phyloP scores from a whole-genome alignment of 2,797 vertebrate genomes.

The Cyclopterus lumpus region DNA sequence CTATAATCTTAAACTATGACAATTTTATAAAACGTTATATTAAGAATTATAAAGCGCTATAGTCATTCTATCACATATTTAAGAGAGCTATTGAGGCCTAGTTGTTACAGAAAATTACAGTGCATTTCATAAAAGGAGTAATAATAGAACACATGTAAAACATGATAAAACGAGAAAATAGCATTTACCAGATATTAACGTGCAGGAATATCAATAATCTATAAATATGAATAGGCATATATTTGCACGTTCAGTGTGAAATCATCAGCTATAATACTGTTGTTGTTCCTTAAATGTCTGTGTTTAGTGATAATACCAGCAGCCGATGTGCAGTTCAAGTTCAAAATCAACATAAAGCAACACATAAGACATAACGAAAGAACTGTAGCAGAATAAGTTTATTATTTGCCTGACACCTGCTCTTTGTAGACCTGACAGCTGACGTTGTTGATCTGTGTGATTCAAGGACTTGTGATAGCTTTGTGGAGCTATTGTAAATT shows the following conservation, averaged over 20 bases:
- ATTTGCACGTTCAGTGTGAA: not conserved
- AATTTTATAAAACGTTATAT: not conserved
- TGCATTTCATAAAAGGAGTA: not conserved
- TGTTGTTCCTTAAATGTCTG: not conserved
- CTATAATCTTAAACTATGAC: not conserved
- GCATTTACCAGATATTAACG: not conserved
- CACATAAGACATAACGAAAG: not conserved
- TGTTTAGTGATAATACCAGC: not conserved
- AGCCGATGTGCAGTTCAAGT: not conserved
- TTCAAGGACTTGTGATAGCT: not conserved
- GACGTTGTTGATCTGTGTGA: not conserved
- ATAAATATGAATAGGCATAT: not conserved
- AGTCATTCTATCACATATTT: not conserved
- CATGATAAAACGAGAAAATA: not conserved
- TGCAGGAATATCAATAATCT: not conserved
- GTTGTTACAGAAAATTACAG: not conserved
- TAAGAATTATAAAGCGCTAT: not conserved
- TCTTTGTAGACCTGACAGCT: constrained; percentile 21
- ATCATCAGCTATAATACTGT: not conserved
- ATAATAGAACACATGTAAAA: not conserved
- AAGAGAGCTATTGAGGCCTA: not conserved
- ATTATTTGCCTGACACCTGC: not conserved
- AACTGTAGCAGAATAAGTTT: not conserved
- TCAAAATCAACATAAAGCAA: not conserved
- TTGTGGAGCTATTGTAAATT: constrained; percentile 6